A percentile compares a stretch with the other conserved stretches of the same genome.
Conservation (phyloP, 2,888 invertebrate genomes). For the Didymodactylos carnosus region DNA sequence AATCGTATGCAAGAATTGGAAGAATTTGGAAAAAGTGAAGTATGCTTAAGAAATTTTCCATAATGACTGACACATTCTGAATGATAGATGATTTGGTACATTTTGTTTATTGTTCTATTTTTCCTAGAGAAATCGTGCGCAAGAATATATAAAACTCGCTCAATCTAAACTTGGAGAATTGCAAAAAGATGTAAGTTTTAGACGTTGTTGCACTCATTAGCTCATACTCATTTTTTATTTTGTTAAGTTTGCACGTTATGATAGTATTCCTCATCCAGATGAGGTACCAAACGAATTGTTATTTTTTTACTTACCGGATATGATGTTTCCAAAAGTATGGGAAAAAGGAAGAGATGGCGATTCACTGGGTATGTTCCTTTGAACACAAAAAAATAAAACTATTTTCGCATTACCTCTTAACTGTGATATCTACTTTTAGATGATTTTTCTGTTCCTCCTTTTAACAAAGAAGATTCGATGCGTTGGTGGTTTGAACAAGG, state of each 20-base stretch:
- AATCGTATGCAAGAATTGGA: neutral
- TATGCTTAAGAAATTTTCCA: too few species aligned
- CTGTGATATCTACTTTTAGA: too few species aligned
- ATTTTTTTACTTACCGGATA: neutral
- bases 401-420: too few species aligned
- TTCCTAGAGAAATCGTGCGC: neutral
- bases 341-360: too few species aligned
- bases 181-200: too few species aligned
- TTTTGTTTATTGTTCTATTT: neutral
- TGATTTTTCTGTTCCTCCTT: neutral
- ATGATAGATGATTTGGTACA: neutral
- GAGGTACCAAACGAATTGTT: neutral
- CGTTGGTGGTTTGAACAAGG: neutral
- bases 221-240: too few species aligned
- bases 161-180: neutral
- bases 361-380: too few species aligned
- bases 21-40: neutral
- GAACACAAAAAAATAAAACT: neutral
- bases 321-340: neutral
- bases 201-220: too few species aligned
- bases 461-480: neutral
- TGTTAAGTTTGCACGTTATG: neutral
- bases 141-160: neutral
- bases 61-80: too few species aligned
- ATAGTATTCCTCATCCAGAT: neutral